phyloP scores from a whole-genome alignment of 64 coral and sea anemone species.

The Pocillopora damicornis region DNA sequence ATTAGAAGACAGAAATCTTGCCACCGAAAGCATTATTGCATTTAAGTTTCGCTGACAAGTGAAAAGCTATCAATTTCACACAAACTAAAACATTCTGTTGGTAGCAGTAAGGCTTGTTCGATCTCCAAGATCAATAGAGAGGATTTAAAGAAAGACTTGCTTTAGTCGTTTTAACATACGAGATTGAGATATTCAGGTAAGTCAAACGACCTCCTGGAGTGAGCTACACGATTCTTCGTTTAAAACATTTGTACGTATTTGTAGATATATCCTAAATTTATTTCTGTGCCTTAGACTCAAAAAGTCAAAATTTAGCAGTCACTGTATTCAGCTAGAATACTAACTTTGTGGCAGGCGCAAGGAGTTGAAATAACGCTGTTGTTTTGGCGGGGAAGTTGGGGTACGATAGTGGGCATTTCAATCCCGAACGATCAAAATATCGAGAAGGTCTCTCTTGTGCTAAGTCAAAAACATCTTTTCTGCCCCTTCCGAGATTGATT shows the following conservation, averaged over 20 bases:
- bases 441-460: not conserved
- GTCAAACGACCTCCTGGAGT: not conserved
- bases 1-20: slow-evolving; percentile 11
- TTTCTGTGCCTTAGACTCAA: not conserved
- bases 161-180: not conserved
- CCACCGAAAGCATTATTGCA: not conserved
- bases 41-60: slow-evolving; percentile 13
- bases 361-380: not conserved
- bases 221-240: not conserved
- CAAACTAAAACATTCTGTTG: not conserved
- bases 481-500: slow-evolving; percentile 63
- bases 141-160: not conserved
- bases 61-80: slow-evolving; percentile 9
- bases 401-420: not conserved
- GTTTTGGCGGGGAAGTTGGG: slow-evolving; percentile 1
- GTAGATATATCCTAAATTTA: not conserved
- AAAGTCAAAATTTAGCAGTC: slow-evolving; percentile 21
- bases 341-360: not conserved
- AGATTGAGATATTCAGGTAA: not conserved
- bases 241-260: not conserved
- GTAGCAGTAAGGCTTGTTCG: not conserved
- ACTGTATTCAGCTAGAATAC: slow-evolving; percentile 16
- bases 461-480: slow-evolving; percentile 3
- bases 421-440: not conserved
- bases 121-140: not conserved